Evolutionary conservation across 1,140 invertebrate genomes (phyloP), one percentile per base, ranked within the genome.

Genomic region (Drosophila navojoa): DNA sequence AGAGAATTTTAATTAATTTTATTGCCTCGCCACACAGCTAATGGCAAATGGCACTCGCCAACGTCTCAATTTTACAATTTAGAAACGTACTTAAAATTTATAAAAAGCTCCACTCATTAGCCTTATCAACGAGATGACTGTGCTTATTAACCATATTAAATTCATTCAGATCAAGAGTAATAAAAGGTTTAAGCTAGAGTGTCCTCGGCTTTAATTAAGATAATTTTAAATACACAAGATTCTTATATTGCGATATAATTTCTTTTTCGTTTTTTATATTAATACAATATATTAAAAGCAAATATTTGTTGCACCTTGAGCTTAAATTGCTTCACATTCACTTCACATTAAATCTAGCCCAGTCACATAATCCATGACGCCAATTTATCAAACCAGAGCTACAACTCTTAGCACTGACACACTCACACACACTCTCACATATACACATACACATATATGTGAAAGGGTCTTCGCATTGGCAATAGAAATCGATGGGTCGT

Each of bases 1-100:
- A 73, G 59, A 77, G 61, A 87, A 81, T 90, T 90, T 81, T 90
- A 90, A 90, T 90, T 90, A 90, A 90, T 89, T 90, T 90, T 59
- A 77, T 82, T 90, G 60, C 68, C 38, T 29, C 15, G 40, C 62
- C 58, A 44, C 29, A 59, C 38, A 67, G 35, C 35, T 38, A 38
- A 38, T 38, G 35, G 50, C 60, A 70, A 70, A 62, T 61, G 67
- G 61, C 68, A 61, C 32, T 63, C 22, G 6, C 54, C 3, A 27
- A 57, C 22, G 3, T 57, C 35, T 58, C 27, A 50, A 22, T 58
- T 27, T 61, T 50, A 5, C 27, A 42, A 50, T 52, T 68, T 60
- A 6, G 44, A 60, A 25, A 16, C 13, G 7, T 47, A 47, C 49
- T 42, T 27, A 11, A 54, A 29, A 11, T 42, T 64, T 22, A 32